Evolutionary conservation across 2,797 vertebrate genomes (phyloP), one percentile per base, ranked within the genome.

Genomic region (Champsocephalus esox): DNA sequence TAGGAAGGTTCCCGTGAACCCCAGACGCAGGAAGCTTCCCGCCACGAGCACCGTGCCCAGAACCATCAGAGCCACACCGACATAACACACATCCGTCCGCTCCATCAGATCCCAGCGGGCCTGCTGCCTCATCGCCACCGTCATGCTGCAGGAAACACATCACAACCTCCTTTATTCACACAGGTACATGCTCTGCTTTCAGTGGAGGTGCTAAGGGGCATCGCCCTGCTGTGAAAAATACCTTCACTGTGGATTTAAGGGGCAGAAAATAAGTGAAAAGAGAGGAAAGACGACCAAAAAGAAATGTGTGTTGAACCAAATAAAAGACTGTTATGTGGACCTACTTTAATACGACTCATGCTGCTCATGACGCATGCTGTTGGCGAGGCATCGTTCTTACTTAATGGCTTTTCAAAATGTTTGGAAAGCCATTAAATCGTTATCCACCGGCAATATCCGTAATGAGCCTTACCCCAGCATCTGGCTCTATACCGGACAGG

Each of bases 1-100:
- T 43, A 99, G 90, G 91, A 98, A 99, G 0, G 98, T 99, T 14
- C 98, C 98, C 0, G 94, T 96, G 88, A 99, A 97, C 51, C 98
- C 98, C 84, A 99, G 91, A 0, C 96, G 95, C 5, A 96, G 83
- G 94, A 98, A 99, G 88, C 98, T 99, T 94, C 95, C 95, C 65
- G 96, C 68, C 34, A 99, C 97, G 12, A 99, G 92, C 54, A 96
- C 5, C 1, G 89, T 90, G 43, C 98, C 98, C 0, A 92, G 0
- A 1, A 87, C 92, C 3, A 96, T 81, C 38, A 98, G 64, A 14
- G 12, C 81, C 1, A 93, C 76, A 2, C 98, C 97, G 0, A 32
- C 1, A n/a, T 90, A 92, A 91, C 95, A 96, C 64, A 93, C 89
- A 2, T 55, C 81, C 0, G 54, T 75, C 28, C 75, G 87, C 46